Conservation (phyloP, 2,797 vertebrate species). For the Carapus acus region DNA sequence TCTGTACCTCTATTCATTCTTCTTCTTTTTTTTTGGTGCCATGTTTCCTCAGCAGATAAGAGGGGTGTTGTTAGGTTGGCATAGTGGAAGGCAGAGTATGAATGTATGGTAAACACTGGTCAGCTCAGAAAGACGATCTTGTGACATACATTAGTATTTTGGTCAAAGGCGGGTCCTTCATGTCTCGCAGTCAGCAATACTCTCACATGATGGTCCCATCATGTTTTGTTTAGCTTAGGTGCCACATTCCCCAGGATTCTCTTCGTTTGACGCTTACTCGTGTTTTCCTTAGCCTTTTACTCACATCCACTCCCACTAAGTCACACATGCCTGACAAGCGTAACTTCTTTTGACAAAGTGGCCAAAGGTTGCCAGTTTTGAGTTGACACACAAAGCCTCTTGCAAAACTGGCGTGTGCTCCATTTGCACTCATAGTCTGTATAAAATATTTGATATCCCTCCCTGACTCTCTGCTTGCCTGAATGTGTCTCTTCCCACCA, state of each 20-base stretch:
- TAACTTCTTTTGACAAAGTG: conserved; percentile 27
- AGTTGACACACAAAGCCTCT: conserved; percentile 16
- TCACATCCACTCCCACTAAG: conserved; percentile 2
- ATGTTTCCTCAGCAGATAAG: conserved; percentile 15
- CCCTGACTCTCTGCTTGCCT: conserved; percentile 19
- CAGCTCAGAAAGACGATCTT: conserved; percentile 39
- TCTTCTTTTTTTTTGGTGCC: conserved; percentile 8
- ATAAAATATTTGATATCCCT: conserved; percentile 18
- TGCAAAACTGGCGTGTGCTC: conserved; percentile 15
- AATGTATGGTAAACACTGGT: conserved; percentile 16
- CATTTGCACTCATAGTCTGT: conserved; percentile 10
- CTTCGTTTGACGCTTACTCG: conserved; percentile 13
- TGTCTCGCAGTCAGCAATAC: conserved; percentile 16
- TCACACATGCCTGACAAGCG: conserved; percentile 14
- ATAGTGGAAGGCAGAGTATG: not conserved
- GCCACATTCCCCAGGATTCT: conserved; percentile 60
- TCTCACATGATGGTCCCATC: conserved; percentile 58
- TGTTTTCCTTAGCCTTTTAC: conserved; percentile 16
- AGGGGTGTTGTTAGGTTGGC: conserved; percentile 2
- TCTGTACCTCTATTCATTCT: conserved; percentile 26
- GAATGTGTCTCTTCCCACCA: conserved; percentile 36
- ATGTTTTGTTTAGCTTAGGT: conserved; percentile 57
- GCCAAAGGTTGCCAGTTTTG: conserved; percentile 19
- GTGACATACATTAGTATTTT: conserved; percentile 49
- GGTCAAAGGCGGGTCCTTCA: conserved; percentile 8